phyloP scores from a whole-genome alignment of 2,888 invertebrate genomes.

The Hirtodrosophila alboralis region DNA sequence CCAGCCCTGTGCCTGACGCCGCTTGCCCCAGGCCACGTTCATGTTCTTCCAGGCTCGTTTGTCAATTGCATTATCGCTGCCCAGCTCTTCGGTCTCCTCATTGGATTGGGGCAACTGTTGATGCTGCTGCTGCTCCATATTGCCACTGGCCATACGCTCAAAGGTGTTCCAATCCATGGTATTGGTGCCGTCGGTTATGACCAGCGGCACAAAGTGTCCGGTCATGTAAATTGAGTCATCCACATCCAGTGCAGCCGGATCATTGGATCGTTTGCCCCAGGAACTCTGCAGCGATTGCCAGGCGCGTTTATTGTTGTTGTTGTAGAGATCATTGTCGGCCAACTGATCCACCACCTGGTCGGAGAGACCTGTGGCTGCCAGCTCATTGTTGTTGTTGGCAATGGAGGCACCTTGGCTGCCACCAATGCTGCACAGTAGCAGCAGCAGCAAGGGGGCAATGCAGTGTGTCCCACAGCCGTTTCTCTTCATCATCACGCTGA shows the following conservation, averaged over 20 bases:
- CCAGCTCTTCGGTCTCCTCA: conserved; percentile 54
- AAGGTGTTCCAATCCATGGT: conserved; percentile 72
- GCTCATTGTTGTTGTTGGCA: conserved; percentile 45
- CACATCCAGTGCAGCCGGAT: conserved; percentile 29
- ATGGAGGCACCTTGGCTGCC: conserved; percentile 38
- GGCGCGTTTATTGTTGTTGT: conserved; percentile 84
- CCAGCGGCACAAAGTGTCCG: conserved; percentile 62
- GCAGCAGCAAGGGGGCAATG: conserved; percentile 34
- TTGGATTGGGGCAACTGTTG: conserved; percentile 44
- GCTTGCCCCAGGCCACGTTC: conserved; percentile 91
- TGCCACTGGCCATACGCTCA: conserved; percentile 62
- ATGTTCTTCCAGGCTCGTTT: conserved; percentile 89
- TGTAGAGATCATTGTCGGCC: conserved; percentile 58
- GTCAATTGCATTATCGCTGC: conserved; percentile 77
- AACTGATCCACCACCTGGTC: conserved; percentile 66
- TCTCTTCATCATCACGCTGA: conserved; percentile 36
- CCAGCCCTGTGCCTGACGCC: conserved; percentile 86
- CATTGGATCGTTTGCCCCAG: conserved; percentile 87
- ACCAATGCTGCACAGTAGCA: conserved; percentile 37
- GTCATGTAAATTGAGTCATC: conserved; percentile 63
- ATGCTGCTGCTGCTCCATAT: conserved; percentile 40
- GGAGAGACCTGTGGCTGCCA: conserved; percentile 49
- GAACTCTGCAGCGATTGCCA: conserved; percentile 89
- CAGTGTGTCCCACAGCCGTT: conserved; percentile 21
- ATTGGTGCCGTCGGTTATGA: conserved; percentile 65